phyloP scores from a whole-genome alignment of 2,113 vertebrate species.

The Rhinolophus sinicus region DNA sequence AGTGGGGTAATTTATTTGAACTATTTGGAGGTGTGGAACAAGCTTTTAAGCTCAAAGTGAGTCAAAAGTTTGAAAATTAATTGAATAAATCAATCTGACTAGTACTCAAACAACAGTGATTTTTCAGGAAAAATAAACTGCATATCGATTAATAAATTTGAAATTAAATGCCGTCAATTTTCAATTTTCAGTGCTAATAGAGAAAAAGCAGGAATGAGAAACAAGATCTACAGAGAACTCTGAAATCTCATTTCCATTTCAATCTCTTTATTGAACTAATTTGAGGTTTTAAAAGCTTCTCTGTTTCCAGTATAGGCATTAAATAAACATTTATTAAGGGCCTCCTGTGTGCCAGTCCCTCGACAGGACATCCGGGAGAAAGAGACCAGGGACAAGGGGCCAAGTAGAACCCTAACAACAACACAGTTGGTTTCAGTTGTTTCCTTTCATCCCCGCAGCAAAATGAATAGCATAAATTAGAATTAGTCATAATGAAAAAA shows the following conservation, averaged over 20 bases:
- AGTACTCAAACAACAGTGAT: slow-evolving; percentile 31
- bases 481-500: neutral
- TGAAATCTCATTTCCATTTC: slow-evolving; percentile 44
- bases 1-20: slow-evolving; percentile 59
- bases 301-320: slow-evolving; percentile 33
- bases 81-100: slow-evolving; percentile 58
- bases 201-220: slow-evolving; percentile 55
- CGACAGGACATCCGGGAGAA: neutral
- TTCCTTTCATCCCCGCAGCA: neutral
- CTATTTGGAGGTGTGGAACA: slow-evolving; percentile 28
- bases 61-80: slow-evolving; percentile 61
- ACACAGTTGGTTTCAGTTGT: neutral
- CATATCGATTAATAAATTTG: slow-evolving; percentile 45
- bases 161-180: slow-evolving; percentile 58
- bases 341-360: neutral
- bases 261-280: slow-evolving; percentile 34
- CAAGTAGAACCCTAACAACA: neutral
- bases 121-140: slow-evolving; percentile 57
- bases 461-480: neutral
- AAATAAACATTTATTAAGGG: neutral
- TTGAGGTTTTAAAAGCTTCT: neutral
- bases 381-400: neutral
- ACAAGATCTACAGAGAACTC: slow-evolving; percentile 18
- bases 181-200: slow-evolving; percentile 29
- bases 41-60: slow-evolving; percentile 59